Evolutionary conservation across 1,140 invertebrate genomes (phyloP), one percentile per base, ranked within the genome.

Genomic region (Bradynema listronoti): DNA sequence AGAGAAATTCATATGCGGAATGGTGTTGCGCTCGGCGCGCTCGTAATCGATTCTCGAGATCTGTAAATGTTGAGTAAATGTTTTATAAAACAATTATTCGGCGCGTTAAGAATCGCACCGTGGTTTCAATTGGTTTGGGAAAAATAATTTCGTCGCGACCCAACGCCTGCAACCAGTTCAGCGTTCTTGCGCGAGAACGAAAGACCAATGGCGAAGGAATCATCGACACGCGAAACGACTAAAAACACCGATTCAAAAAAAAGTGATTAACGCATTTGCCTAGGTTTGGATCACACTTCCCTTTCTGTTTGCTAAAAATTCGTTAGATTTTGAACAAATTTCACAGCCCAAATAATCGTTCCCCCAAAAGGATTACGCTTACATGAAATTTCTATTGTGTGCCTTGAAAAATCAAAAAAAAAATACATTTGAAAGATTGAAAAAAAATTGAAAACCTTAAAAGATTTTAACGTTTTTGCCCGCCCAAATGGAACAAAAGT

Each of bases 61-160:
- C 2, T 47, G 51, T 29, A 51, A 24, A 25, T 24, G 34, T 7
- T 24, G 16, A 11, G 24, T 36, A 7, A 56, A 22, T 36, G 39
- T 19, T 19, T 49, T 27, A 57, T 32, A 56, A 34, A 58, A 25
- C 30, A 58, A 32, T 34, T 39, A 57, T 9, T 25, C 29, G 5
- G 33, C n/a, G n/a, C n/a, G n/a, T n/a, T n/a, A n/a, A n/a, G n/a
- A n/a, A n/a, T n/a, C 25, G 6, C 6, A 16, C 9, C 25, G 6
- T 36, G 25, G 47, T 7, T 32, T 16, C 0, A 19, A 41, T 27
- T 33, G 3, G 16, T 50, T n/a, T 3, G 19, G 47, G 47, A 50
- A 50, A 50, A 11, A 50, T 29, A n/a, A 50, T n/a, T 4, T 25
- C 16, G 36, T 39, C 19, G 16, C n/a, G 3, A 3, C 16, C 47